Base-by-base conservation (phyloP, 2,113 vertebrate species). In the Melanerpes formicivorus region DNA sequence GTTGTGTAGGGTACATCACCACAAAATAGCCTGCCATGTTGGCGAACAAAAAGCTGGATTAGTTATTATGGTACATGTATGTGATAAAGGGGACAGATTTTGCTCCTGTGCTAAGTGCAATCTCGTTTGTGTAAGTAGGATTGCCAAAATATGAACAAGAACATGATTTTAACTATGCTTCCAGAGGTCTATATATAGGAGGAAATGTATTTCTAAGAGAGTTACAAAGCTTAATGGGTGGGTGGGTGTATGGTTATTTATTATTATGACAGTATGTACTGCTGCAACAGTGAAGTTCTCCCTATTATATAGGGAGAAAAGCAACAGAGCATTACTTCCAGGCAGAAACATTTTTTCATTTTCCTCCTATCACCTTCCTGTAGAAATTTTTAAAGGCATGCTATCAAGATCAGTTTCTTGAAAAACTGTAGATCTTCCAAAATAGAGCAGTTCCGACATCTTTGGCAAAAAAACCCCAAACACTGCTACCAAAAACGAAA, bases 261-360 rank as follows among this genome's bases (percentile, higher is more conserved):
- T 96, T 95, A 80, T 82, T 75, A 50, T 40, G 88, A 79, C 59
- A 64, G 21, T 73, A 87, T 82, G 60, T 93, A 65, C 74, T 87
- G 54, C 44, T 92, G 83, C 91, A 93, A 65, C 70, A 22, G 18
- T 84, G 80, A 97, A 79, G 26, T 80, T 95, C 32, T n/a, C n/a
- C n/a, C n/a, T n/a, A n/a, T n/a, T n/a, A n/a, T n/a, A n/a, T 84
- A 89, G 88, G 84, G 79, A 81, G 85, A 83, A 92, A 84, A 96
- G 60, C 69, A 76, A 63, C 87, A 76, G 42, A 88, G 75, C 48
- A 48, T 80, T 55, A 66, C 55, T 94, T 95, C 69, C 58, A 79
- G 66, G 86, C 73, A 87, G 27, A 96, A 70, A 79, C 29, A 85
- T 64, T 82, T 84, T 85, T 85, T 83, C 83, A 19, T 80, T 95